Evolutionary conservation across 2,888 invertebrate species (phyloP), one percentile per base, ranked within the genome.

Genomic region (Drosophila meridionalis): DNA sequence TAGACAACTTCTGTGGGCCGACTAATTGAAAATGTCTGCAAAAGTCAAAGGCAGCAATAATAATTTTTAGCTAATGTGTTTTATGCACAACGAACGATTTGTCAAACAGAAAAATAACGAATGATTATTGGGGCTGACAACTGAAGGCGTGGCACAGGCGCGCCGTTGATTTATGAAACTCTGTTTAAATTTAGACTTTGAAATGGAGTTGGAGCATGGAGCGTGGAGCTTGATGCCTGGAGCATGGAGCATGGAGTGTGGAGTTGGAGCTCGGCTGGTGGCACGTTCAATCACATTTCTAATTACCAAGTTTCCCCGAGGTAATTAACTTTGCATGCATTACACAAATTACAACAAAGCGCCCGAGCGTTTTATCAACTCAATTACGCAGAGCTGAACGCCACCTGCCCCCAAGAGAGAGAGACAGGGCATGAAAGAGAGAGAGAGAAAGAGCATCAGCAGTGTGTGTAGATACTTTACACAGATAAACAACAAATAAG

Each of bases 271-370:
- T 60, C 73, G 72, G 64, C 78, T 76, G 65, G 71, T 30, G 66
- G 61, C 61, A 73, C 87, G 82, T 87, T 87, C 87, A 86, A 90
- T 87, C 87, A 87, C 84, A 90, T 77, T 90, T 90, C 87, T 87
- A 87, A 87, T 87, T 87, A 87, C 89, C 68, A 78, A 86, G 80
- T 76, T 80, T 86, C 89, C 90, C 90, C 60, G 72, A 88, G 83
- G 90, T 90, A 87, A 87, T 87, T 87, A 87, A 90, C 87, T 87
- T 90, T 83, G 83, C 90, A 87, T 86, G 89, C 90, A 88, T 87
- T 87, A 86, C 78, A 76, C 75, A 90, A 88, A 90, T 90, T 88
- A 90, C 73, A 80, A 83, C 89, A 87, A 82, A 74, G 70, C 67
- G 73, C 76, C 58, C 69, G 63, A 70, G 71, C 68, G 73, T 76